phyloP scores from a whole-genome alignment of 92 coral and sea anemone species.

The Epizoanthus stellaris region DNA sequence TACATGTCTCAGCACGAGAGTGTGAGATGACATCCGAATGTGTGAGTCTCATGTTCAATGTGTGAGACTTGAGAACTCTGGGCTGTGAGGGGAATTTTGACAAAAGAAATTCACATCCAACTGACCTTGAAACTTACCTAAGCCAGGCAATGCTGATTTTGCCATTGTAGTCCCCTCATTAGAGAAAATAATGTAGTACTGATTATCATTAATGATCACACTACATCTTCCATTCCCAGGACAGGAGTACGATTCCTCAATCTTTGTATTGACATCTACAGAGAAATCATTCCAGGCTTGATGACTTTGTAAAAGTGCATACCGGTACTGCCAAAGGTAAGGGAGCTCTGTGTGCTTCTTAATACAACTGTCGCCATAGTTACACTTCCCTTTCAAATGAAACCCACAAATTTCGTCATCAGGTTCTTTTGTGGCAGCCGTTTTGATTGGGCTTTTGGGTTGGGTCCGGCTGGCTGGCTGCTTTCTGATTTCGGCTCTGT shows the following conservation, averaged over 20 bases:
- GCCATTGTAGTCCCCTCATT: conserved; percentile 13
- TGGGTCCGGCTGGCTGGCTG: neutral
- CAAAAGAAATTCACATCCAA: neutral
- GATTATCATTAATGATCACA: conserved; percentile 3
- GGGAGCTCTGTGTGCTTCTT: conserved; percentile 83
- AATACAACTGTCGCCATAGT: conserved; percentile 79
- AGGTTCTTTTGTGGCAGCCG: conserved; percentile 18
- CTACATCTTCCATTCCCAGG: neutral
- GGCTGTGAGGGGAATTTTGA: too few relatives aligned
- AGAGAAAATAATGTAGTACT: neutral
- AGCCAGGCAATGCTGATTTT: neutral
- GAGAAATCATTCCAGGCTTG: conserved; percentile 69
- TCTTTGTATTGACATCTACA: conserved; percentile 59
- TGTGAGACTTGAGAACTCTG: too few relatives aligned
- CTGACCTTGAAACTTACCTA: neutral
- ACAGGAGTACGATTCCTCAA: conserved; percentile 72
- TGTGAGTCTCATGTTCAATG: too few relatives aligned
- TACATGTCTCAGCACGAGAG: too few relatives aligned
- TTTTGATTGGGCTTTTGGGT: conserved; percentile 9
- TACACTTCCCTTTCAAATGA: conserved; percentile 84
- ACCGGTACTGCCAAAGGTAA: conserved; percentile 81
- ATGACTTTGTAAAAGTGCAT: neutral
- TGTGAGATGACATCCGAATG: too few relatives aligned
- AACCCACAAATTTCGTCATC: conserved; percentile 89
- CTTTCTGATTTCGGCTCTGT: neutral